Evolutionary conservation across 2,113 vertebrate species (phyloP).

Genomic region (Heterocephalus glaber): DNA sequence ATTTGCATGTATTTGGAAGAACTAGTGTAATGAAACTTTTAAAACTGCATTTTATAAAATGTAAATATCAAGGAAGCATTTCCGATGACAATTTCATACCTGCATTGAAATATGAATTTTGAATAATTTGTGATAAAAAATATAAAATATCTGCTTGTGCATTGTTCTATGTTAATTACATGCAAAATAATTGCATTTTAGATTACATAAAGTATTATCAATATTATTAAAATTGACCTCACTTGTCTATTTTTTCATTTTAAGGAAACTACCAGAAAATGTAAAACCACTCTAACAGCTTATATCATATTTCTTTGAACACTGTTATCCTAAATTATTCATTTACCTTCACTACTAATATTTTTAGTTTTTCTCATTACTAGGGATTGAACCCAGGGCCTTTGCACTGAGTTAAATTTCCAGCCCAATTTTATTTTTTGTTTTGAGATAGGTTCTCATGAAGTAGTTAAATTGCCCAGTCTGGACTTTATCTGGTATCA

Average conservation of each 20-base stretch:
- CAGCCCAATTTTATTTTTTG: not conserved
- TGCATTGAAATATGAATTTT: not conserved
- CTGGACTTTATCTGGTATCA: not conserved
- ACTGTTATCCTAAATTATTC: not conserved
- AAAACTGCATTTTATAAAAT: not conserved
- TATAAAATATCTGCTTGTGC: not conserved
- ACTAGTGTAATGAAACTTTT: not conserved
- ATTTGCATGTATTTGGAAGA: not conserved
- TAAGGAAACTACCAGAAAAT: not conserved
- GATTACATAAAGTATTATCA: not conserved
- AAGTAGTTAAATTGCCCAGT: not conserved
- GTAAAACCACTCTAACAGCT: not conserved
- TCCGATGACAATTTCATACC: not conserved
- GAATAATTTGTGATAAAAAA: not conserved
- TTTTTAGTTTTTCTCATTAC: not conserved
- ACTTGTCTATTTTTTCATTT: not conserved
- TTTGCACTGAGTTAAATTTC: not conserved
- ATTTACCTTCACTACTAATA: not conserved
- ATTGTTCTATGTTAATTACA: not conserved
- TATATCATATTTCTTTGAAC: not conserved
- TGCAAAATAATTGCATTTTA: not conserved
- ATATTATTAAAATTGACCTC: constrained; percentile 27
- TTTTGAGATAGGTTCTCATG: not conserved
- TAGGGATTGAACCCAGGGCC: not conserved
- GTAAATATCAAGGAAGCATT: not conserved